phyloP scores from a whole-genome alignment of 1,140 invertebrate species.

The Macrotrachela quadricornifera region DNA sequence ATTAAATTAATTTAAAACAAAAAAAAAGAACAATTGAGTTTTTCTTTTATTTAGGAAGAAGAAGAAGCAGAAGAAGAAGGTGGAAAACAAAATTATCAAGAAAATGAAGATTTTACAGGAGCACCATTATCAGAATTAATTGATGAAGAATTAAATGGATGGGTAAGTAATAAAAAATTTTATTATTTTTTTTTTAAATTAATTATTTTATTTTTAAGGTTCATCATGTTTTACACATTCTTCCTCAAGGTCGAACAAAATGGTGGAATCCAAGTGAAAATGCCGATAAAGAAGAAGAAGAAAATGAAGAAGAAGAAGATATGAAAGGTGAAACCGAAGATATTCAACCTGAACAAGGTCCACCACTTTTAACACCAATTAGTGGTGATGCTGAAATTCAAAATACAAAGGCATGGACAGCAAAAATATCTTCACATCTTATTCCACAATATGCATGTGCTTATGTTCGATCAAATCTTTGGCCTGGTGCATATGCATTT shows the following conservation, averaged over 20 bases:
- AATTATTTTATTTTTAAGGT: too few species aligned
- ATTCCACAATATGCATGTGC: conserved; percentile 27
- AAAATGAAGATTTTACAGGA: conserved; percentile 31
- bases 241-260: conserved; percentile 47
- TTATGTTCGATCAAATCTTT: conserved; percentile 26
- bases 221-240: conserved; percentile 50
- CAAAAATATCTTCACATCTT: conserved; percentile 18
- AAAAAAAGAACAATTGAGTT: too few species aligned
- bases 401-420: conserved; percentile 42
- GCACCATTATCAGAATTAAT: conserved; percentile 34
- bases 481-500: conserved; percentile 30
- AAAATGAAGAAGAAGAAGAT: conserved; percentile 32
- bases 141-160: conserved; percentile 44
- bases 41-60: conserved; percentile 20
- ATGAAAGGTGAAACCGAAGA: too few species aligned
- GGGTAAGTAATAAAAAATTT: too few species aligned
- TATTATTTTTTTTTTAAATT: too few species aligned
- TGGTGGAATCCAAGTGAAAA: conserved; percentile 38
- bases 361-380: conserved; percentile 38
- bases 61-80: conserved; percentile 18
- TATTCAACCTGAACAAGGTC: conserved; percentile 43
- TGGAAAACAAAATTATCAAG: neutral
- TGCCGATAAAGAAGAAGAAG: conserved; percentile 21
- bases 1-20: too few species aligned
- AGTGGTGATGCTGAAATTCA: conserved; percentile 33